Evolutionary conservation across 2,888 invertebrate species (phyloP).

Genomic region (Taenaris catops): DNA sequence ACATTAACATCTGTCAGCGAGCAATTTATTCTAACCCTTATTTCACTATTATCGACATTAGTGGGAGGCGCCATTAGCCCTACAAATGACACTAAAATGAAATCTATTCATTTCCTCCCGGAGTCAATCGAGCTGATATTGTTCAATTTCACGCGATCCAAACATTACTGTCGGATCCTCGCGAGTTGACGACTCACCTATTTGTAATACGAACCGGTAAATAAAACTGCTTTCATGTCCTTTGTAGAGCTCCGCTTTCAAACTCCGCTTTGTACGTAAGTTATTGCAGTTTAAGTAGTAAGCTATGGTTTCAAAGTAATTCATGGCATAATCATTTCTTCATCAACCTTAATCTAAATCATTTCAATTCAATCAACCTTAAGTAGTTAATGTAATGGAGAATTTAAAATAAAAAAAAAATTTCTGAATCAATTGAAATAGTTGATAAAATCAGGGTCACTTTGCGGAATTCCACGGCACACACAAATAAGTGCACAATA

Average conservation of each 20-base stretch:
- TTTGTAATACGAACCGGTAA: slow-evolving; percentile 24
- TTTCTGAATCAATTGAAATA: too few species aligned
- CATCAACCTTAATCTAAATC: too few species aligned
- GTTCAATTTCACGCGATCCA: slow-evolving; percentile 73
- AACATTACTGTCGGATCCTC: slow-evolving; percentile 53
- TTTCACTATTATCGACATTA: slow-evolving; percentile 51
- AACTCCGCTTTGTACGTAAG: neutral
- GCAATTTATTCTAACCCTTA: slow-evolving; percentile 35
- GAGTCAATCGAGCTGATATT: slow-evolving; percentile 73
- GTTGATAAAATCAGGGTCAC: too few species aligned
- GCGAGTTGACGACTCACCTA: slow-evolving; percentile 32
- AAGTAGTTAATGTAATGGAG: too few species aligned
- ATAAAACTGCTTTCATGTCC: slow-evolving; percentile 18
- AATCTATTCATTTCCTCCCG: slow-evolving; percentile 78
- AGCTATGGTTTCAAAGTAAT: too few species aligned
- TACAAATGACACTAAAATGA: slow-evolving; percentile 79
- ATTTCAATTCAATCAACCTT: too few species aligned
- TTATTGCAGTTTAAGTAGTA: too few species aligned
- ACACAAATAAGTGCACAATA: too few species aligned
- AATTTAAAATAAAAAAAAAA: too few species aligned
- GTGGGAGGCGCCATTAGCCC: slow-evolving; percentile 67
- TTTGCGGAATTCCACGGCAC: too few species aligned
- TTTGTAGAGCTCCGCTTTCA: slow-evolving; percentile 9
- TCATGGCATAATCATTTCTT: too few species aligned
- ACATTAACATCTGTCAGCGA: slow-evolving; percentile 49